Percentiles rank a stretch among this genome's conserved stretches.
These are phyloP conservation scores for Canis aureus DNA, from an alignment of 2,113 vertebrate genomes.

Conservation along the genomic window DNA sequence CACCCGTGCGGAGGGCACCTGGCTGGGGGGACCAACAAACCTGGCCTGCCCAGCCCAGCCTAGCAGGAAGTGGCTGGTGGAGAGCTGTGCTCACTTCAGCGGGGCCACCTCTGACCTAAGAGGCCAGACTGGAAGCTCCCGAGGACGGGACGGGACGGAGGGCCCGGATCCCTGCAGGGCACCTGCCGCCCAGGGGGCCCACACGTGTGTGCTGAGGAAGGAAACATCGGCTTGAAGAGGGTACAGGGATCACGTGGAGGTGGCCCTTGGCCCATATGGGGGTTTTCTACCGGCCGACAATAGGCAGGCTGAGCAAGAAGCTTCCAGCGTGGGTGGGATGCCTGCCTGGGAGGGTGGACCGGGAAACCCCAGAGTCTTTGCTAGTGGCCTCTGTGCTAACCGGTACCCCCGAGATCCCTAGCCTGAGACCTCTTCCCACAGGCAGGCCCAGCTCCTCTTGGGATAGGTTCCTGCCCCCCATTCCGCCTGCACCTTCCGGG, in stretches of 20 bases:
- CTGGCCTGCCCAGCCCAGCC: background rate
- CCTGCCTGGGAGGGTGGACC: background rate
- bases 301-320: background rate
- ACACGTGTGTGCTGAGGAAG: accelerated
- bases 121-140: background rate
- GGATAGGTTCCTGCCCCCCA: background rate
- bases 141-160: background rate
- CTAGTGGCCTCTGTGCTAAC: background rate
- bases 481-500: too few relatives aligned
- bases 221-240: background rate
- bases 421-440: background rate
- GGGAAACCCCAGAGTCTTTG: background rate
- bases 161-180: background rate
- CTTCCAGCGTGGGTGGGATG: background rate
- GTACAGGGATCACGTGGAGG: background rate
- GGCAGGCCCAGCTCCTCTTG: background rate
- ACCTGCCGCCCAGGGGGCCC: background rate
- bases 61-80: background rate
- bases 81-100: background rate
- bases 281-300: background rate
- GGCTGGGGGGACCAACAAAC: background rate
- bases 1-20: background rate
- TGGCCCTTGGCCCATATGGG: accelerated
- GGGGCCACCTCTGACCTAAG: background rate
- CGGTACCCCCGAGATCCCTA: background rate